phyloP scores from a whole-genome alignment of 2,113 vertebrate genomes.

The Atractosteus spatula region DNA sequence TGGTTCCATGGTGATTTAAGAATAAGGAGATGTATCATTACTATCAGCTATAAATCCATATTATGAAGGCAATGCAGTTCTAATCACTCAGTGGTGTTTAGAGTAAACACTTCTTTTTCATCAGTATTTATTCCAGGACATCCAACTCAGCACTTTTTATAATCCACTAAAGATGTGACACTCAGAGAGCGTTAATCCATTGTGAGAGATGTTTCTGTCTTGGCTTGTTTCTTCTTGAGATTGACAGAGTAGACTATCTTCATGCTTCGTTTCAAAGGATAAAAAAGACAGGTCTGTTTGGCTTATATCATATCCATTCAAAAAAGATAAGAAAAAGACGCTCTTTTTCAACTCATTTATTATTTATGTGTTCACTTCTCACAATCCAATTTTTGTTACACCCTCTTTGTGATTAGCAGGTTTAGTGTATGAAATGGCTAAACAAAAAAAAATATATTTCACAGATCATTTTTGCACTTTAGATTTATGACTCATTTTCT shows the following conservation, averaged over 20 bases:
- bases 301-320: not conserved
- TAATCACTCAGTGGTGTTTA: not conserved
- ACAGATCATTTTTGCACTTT: too few species aligned
- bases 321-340: not conserved
- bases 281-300: not conserved
- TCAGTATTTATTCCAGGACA: conserved; percentile 7
- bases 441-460: too few species aligned
- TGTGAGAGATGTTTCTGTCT: not conserved
- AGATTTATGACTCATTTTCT: too few species aligned
- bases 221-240: not conserved
- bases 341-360: not conserved
- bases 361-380: too few species aligned
- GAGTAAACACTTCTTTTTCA: conserved; percentile 11
- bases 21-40: conserved; percentile 13
- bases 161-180: conserved; percentile 10
- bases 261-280: not conserved
- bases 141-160: conserved; percentile 19
- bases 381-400: too few species aligned
- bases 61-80: not conserved
- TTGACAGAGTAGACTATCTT: not conserved
- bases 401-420: too few species aligned
- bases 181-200: not conserved
- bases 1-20: not conserved
- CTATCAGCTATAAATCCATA: not conserved
- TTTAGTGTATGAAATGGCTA: too few species aligned